Conservation (phyloP, 1,140 invertebrate species). For the Diploscapter pachys region DNA sequence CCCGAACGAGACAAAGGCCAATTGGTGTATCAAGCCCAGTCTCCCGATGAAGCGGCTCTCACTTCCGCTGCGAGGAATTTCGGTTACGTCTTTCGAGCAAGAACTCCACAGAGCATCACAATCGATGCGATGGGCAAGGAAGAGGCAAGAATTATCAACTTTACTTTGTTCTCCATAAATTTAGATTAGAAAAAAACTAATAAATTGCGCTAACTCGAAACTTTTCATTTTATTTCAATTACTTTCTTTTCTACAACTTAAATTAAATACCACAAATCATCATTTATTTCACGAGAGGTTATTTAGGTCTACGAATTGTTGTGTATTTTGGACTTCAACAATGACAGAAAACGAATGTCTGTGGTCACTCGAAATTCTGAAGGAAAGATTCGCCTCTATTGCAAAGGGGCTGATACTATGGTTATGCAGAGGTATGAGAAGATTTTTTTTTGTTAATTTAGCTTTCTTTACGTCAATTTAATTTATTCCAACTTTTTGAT, state of each 20-base stretch:
- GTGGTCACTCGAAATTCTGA: slow-evolving; percentile 82
- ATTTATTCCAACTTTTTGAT: not conserved
- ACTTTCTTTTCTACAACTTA: too few relatives aligned
- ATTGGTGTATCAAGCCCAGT: slow-evolving; percentile 82
- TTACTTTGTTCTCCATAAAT: not conserved
- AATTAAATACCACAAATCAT: too few relatives aligned
- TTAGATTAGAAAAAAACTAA: slow-evolving; percentile 69
- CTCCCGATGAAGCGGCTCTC: slow-evolving; percentile 92
- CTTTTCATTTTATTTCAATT: too few relatives aligned
- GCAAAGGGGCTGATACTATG: slow-evolving; percentile 97
- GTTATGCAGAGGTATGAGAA: slow-evolving; percentile 76
- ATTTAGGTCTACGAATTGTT: slow-evolving; percentile 87
- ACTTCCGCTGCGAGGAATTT: slow-evolving; percentile 96
- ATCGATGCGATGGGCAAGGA: slow-evolving; percentile 60
- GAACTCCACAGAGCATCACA: slow-evolving; percentile 63
- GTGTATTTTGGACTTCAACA: slow-evolving; percentile 98
- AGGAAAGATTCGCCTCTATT: slow-evolving; percentile 82
- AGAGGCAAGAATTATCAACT: slow-evolving; percentile 34
- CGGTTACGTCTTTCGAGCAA: slow-evolving; percentile 81
- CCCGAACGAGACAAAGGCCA: slow-evolving; percentile 76
- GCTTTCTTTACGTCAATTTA: not conserved
- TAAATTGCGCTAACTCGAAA: not conserved
- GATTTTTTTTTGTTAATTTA: too few relatives aligned
- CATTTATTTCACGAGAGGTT: not conserved
- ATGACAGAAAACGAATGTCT: slow-evolving; percentile 97